Conservation (phyloP, 2,888 invertebrate genomes). For the Entomobrya multifasciata region DNA sequence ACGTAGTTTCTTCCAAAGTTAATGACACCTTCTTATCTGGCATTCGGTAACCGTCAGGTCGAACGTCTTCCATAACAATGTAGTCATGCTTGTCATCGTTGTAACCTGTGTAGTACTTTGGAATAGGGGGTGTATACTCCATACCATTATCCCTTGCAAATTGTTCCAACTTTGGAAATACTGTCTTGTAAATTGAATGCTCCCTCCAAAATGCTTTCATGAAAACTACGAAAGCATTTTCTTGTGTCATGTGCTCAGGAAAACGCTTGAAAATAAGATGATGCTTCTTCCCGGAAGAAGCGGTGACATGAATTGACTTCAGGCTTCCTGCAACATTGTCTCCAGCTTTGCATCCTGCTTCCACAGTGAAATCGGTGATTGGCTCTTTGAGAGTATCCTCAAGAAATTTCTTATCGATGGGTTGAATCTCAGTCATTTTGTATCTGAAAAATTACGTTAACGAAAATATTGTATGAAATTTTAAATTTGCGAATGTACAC, state of each 20-base stretch:
- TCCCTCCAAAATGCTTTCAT: conserved; percentile 72
- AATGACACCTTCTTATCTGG: conserved; percentile 70
- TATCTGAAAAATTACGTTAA: too few species aligned
- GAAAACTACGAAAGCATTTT: conserved; percentile 61
- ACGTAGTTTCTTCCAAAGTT: conserved; percentile 55
- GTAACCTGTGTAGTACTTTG: conserved; percentile 72
- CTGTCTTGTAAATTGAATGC: conserved; percentile 64
- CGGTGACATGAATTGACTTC: conserved; percentile 38
- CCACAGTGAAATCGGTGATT: conserved; percentile 22
- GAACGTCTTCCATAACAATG: conserved; percentile 74
- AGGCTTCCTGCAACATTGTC: conserved; percentile 75
- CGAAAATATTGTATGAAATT: too few species aligned
- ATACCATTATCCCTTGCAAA: conserved; percentile 54
- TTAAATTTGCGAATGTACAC: too few species aligned
- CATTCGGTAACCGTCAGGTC: conserved; percentile 75
- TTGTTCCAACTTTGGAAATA: conserved; percentile 60
- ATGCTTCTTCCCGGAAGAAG: conserved; percentile 19
- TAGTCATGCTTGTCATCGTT: conserved; percentile 74
- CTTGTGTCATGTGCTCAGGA: conserved; percentile 59
- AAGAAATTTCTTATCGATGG: conserved; percentile 88
- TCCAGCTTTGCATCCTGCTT: conserved; percentile 68
- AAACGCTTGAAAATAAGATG: conserved; percentile 69
- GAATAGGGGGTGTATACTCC: conserved; percentile 63
- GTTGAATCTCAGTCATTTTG: conserved; percentile 81
- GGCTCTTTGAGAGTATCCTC: conserved; percentile 87